Base-by-base conservation (phyloP, 2,888 invertebrate species). In the Pristionchus arcanus region DNA sequence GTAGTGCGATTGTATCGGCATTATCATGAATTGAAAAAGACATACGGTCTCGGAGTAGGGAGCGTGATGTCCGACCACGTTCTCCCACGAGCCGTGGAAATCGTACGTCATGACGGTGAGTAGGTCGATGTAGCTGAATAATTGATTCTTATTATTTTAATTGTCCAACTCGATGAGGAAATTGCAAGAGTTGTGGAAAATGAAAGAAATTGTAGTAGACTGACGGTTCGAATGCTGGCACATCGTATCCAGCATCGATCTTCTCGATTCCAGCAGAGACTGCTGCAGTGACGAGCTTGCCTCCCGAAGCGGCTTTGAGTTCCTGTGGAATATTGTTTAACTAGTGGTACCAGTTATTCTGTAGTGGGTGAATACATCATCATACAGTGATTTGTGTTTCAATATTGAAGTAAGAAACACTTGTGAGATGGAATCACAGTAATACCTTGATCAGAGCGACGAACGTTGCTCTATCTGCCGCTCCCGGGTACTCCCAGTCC, bases 161-260 rank as follows among this genome's bases (percentile, higher is more conserved):
- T 59, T 5, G 59, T n/a, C 25, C 59, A 19, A 59, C 15, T 59
- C 59, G 59, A 59, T 16, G 16, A 9, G 16, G 9, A 55, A 55
- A 55, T 16, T 16, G 55, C 55, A n/a, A n/a, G n/a, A n/a, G 13
- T 55, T 9, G 13, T 16, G 9, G 9, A n/a, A n/a, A n/a, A n/a
- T n/a, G n/a, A n/a, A n/a, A n/a, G n/a, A n/a, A n/a, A n/a, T n/a
- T n/a, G n/a, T n/a, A n/a, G n/a, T n/a, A n/a, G n/a, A n/a, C 68
- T 42, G 11, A 87, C 87, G 37, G 66, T 87, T 87, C 68, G 28
- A 87, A 87, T 9, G 49, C 66, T 19, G 87, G 42, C 19, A 87
- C 87, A 21, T 87, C 87, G 42, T 87, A 87, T 37, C 87, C 87
- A n/a, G 87, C 68, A n/a, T 87, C 87, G 19, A 87, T 87, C 42